Conservation (phyloP, 2,113 vertebrate genomes). For the Poeciliopsis prolifica region DNA sequence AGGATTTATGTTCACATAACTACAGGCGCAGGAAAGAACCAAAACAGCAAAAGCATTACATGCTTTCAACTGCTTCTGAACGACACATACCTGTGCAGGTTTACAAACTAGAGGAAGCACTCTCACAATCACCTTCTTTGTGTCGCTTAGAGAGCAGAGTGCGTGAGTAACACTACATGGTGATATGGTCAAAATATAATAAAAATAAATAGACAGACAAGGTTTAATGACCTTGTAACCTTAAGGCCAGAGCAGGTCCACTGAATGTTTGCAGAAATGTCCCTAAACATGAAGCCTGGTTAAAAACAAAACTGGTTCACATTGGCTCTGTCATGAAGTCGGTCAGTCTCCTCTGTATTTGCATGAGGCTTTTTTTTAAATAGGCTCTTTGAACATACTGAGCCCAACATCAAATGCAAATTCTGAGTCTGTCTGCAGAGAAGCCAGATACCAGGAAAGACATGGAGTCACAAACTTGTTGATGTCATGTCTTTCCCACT, state of each 20-base stretch:
- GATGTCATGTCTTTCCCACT: constrained; percentile 69
- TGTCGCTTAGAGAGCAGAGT: background rate
- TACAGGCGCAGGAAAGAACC: background rate
- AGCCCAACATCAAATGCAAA: constrained; percentile 56
- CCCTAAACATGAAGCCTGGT: background rate
- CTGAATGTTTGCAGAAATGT: constrained; percentile 18
- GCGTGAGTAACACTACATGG: background rate
- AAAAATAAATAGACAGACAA: background rate
- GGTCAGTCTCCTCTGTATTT: constrained; percentile 33
- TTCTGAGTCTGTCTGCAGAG: constrained; percentile 59
- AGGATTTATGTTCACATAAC: background rate
- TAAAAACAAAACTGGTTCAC: constrained; percentile 5
- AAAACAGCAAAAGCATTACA: background rate
- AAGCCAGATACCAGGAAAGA: constrained; percentile 38
- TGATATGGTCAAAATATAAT: background rate
- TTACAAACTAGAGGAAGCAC: background rate
- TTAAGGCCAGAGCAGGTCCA: constrained; percentile 17
- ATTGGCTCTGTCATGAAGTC: constrained; percentile 24
- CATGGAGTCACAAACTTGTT: constrained; percentile 68
- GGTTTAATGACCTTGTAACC: constrained; percentile 5
- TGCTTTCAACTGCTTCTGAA: background rate
- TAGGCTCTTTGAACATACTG: constrained; percentile 2
- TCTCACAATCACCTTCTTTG: background rate
- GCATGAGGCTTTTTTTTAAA: constrained; percentile 20
- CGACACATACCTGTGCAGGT: background rate